These are phyloP conservation scores for Falcunculus frontatus DNA, from an alignment of 2,113 vertebrate genomes.

Conservation along the genomic window DNA sequence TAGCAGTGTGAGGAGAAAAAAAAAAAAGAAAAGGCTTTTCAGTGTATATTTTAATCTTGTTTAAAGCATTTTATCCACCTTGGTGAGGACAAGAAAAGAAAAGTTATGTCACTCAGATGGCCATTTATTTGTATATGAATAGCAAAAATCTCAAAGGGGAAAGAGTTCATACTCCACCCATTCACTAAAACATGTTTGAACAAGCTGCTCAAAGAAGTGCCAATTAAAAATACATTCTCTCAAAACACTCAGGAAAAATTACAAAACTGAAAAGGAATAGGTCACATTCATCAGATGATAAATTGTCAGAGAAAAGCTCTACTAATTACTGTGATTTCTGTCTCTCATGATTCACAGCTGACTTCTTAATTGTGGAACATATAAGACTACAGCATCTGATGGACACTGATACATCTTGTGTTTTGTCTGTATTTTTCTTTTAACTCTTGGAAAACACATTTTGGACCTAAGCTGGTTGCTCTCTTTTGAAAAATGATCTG, in stretches of 20 bases:
- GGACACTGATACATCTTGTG: accelerated
- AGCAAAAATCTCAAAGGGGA: not conserved
- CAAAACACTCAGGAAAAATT: not conserved
- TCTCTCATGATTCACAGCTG: not conserved
- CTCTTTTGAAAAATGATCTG: not conserved
- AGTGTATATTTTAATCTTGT: accelerated
- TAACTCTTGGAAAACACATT: not conserved
- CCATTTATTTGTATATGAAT: not conserved
- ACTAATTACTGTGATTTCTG: not conserved
- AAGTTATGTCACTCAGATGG: accelerated
- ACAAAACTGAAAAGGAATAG: not conserved
- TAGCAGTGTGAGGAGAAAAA: not conserved
- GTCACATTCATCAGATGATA: not conserved
- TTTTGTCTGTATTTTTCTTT: not conserved
- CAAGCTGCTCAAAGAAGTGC: not conserved
- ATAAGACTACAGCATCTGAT: not conserved
- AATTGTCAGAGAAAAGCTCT: not conserved
- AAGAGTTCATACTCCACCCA: not conserved
- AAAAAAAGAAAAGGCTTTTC: not conserved
- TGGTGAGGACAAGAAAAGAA: not conserved
- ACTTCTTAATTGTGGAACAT: not conserved
- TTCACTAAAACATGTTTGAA: not conserved
- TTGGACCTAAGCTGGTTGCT: not conserved
- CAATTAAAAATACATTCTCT: not conserved
- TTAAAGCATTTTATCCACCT: not conserved